Evolutionary conservation across 2,113 vertebrate species (phyloP), one percentile per base, ranked within the genome.

Genomic region (Ageneiosus marmoratus): DNA sequence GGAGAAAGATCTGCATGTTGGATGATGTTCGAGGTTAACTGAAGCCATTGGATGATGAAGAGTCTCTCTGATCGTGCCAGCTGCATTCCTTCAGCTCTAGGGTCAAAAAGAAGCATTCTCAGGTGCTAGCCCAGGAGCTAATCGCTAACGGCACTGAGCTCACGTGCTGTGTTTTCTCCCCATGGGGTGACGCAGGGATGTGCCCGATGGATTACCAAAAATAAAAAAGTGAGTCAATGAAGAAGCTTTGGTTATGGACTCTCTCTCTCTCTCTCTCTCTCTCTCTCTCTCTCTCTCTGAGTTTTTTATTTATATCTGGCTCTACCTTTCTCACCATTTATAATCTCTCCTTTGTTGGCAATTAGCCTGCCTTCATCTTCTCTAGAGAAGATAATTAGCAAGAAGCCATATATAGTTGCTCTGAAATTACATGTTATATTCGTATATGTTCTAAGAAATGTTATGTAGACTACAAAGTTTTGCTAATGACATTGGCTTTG

Each of bases 111-210:
- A 83, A 22, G 79, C 48, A 86, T 89, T 89, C 88, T 87, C 85
- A 88, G 81, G 88, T 88, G 80, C 60, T 84, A 83, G 74, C 83
- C 82, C 80, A 84, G 82, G 79, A 58, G 86, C 80, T 89, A 88
- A 88, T 88, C 82, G 79, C 88, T 32, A 73, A 73, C 80, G 69
- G 48, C 48, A 37, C 63, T 9, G 50, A 55, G 63, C 79, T 80
- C 63, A 69, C 73, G 67, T 84, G 72, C 32, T 85, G 41, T 88
- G 85, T 83, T 32, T 75, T 83, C 81, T 73, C 87, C 89, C 84
- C 84, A 63, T 88, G 80, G 88, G 55, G 56, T 46, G 80, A 24
- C 44, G 34, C 24, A 46, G 70, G 62, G 80, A 62, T 63, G 10
- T 60, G 53, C 80, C 69, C 50, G 80, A 73, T 58, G 80, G 70